phyloP scores from a whole-genome alignment of 2,888 invertebrate species.

The Melanostoma mellinum region DNA sequence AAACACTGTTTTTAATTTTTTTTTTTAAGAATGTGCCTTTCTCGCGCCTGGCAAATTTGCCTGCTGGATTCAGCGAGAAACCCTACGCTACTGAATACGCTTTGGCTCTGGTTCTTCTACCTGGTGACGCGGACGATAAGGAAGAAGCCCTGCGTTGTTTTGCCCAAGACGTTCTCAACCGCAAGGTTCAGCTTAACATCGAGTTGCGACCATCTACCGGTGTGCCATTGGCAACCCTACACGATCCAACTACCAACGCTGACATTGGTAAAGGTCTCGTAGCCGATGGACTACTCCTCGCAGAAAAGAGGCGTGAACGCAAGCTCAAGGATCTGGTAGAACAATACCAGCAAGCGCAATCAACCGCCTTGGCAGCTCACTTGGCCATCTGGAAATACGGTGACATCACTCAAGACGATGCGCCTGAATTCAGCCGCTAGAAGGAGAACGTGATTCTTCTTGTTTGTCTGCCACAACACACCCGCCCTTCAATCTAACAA shows the following conservation, averaged over 20 bases:
- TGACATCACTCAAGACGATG: conserved; percentile 88
- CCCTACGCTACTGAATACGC: conserved; percentile 94
- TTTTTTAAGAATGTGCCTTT: conserved; percentile 84
- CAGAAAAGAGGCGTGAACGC: conserved; percentile 91
- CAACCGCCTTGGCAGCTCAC: conserved; percentile 92
- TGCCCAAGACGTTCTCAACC: conserved; percentile 86
- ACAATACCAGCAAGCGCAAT: conserved; percentile 93
- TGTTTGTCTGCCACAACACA: conserved; percentile 81
- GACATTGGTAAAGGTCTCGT: conserved; percentile 89
- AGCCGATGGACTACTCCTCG: conserved; percentile 91
- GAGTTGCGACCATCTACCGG: conserved; percentile 86
- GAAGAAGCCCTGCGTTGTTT: conserved; percentile 88
- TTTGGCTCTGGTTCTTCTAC: conserved; percentile 92
- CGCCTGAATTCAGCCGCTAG: conserved; percentile 81
- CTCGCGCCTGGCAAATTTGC: conserved; percentile 91
- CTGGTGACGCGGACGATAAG: conserved; percentile 93
- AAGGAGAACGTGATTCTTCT: conserved; percentile 76
- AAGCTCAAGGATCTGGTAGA: conserved; percentile 90
- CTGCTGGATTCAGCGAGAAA: conserved; percentile 88
- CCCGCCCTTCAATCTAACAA: conserved; percentile 80
- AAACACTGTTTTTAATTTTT: conserved; percentile 28
- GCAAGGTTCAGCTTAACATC: conserved; percentile 91
- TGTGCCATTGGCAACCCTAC: conserved; percentile 80
- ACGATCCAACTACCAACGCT: conserved; percentile 80
- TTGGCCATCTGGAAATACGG: conserved; percentile 98